phyloP scores from a whole-genome alignment of 2,888 invertebrate genomes.

The Ecliptopera silaceata region DNA sequence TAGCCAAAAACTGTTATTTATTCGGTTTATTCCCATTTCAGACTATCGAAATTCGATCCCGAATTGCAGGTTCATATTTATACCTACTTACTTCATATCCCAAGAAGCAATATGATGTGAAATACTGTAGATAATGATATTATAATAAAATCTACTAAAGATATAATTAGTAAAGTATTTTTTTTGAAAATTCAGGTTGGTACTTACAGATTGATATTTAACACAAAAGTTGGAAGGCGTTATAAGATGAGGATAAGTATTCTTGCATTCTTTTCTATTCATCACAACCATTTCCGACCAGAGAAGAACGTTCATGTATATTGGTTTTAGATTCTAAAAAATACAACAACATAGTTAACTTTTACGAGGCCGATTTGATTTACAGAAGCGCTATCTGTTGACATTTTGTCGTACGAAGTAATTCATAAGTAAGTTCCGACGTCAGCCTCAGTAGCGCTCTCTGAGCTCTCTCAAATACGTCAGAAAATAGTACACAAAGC shows the following conservation, averaged over 20 bases:
- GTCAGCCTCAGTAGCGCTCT: neutral
- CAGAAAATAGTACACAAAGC: neutral
- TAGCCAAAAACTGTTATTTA: too few species aligned
- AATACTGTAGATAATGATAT: too few species aligned
- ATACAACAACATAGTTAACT: neutral
- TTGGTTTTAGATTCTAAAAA: slow-evolving; percentile 49
- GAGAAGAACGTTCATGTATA: slow-evolving; percentile 47
- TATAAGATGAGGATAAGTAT: slow-evolving; percentile 40
- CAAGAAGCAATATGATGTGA: too few species aligned
- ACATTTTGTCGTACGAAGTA: neutral
- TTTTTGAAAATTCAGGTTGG: too few species aligned
- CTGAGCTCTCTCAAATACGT: neutral
- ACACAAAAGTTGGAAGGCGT: slow-evolving; percentile 63
- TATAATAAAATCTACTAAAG: too few species aligned
- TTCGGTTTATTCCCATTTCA: too few species aligned
- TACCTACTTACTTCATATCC: too few species aligned
- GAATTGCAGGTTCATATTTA: too few species aligned
- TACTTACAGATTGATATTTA: slow-evolving; percentile 52
- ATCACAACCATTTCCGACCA: slow-evolving; percentile 54
- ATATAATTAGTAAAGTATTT: too few species aligned
- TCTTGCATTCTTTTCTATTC: slow-evolving; percentile 44
- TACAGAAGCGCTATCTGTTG: slow-evolving; percentile 27
- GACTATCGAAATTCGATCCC: too few species aligned
- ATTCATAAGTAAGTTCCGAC: neutral
- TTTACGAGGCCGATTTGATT: neutral